phyloP scores from a whole-genome alignment of 2,888 invertebrate genomes.

The Crossocerus cetratus region DNA sequence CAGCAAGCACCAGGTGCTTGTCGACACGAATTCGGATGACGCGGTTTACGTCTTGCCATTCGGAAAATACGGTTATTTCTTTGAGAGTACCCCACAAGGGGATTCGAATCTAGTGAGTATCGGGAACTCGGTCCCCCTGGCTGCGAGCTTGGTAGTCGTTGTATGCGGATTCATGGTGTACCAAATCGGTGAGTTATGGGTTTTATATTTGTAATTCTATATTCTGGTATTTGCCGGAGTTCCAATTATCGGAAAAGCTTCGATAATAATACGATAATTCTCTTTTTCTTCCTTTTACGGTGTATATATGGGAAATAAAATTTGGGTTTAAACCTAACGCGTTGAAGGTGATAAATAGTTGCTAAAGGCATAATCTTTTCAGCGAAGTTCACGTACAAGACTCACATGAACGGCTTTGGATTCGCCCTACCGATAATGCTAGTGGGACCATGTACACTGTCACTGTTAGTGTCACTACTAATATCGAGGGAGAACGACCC shows the following conservation, averaged over 20 bases:
- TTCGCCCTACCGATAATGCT: slow-evolving; percentile 90
- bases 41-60: neutral
- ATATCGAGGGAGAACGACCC: slow-evolving; percentile 82
- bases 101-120: slow-evolving; percentile 16
- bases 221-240: no score
- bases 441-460: slow-evolving; percentile 86
- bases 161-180: slow-evolving; percentile 83
- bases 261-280: neutral
- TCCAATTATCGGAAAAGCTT: neutral
- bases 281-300: no score
- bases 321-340: neutral
- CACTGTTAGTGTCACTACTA: slow-evolving; percentile 83
- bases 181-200: slow-evolving; percentile 76
- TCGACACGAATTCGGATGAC: neutral
- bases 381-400: slow-evolving; percentile 91
- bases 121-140: slow-evolving; percentile 75
- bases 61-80: neutral
- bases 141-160: slow-evolving; percentile 84
- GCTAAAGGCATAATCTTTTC: slow-evolving; percentile 36
- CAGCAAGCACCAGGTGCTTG: neutral
- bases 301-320: neutral
- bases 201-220: neutral
- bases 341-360: no score
- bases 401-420: slow-evolving; percentile 92
- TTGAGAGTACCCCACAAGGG: neutral